phyloP scores from a whole-genome alignment of 2,888 invertebrate species.

The Agrotis clavis region DNA sequence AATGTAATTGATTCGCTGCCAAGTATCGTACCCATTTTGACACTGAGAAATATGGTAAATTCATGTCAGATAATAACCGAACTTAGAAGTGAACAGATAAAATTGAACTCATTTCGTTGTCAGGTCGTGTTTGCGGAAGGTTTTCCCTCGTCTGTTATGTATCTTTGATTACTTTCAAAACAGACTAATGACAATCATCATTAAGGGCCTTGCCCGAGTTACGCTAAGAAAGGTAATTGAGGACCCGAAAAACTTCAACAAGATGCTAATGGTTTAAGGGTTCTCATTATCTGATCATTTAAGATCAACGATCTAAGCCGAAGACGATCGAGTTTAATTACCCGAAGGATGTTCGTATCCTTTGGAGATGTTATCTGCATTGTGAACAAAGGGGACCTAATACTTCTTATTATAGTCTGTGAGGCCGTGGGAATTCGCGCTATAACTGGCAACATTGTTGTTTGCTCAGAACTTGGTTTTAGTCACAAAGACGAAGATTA shows the following conservation, averaged over 20 bases:
- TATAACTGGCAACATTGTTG: slow-evolving; percentile 48
- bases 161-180: slow-evolving; percentile 40
- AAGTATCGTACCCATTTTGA: not conserved
- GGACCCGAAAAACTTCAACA: slow-evolving; percentile 21
- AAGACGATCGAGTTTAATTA: slow-evolving; percentile 47
- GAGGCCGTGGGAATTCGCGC: slow-evolving; percentile 51
- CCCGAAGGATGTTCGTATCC: slow-evolving; percentile 46
- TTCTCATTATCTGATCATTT: slow-evolving; percentile 44
- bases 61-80: not conserved
- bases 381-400: slow-evolving; percentile 48
- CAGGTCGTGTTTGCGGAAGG: slow-evolving; percentile 19
- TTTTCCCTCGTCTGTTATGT: slow-evolving; percentile 20
- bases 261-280: slow-evolving; percentile 5
- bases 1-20: slow-evolving; percentile 22
- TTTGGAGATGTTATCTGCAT: slow-evolving; percentile 51
- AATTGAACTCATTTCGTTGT: slow-evolving; percentile 15
- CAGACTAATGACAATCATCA: slow-evolving; percentile 44
- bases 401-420: slow-evolving; percentile 36
- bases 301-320: slow-evolving; percentile 39
- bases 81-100: not conserved
- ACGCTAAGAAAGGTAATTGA: slow-evolving; percentile 27
- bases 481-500: slow-evolving; percentile 26
- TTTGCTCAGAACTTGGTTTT: slow-evolving; percentile 30
- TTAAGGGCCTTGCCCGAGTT: slow-evolving; percentile 40
- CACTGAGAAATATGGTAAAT: slow-evolving; percentile 11